These are phyloP conservation scores for Scaptomyza caliginosa DNA, from an alignment of 2,888 invertebrate genomes.

Conservation along the genomic window DNA sequence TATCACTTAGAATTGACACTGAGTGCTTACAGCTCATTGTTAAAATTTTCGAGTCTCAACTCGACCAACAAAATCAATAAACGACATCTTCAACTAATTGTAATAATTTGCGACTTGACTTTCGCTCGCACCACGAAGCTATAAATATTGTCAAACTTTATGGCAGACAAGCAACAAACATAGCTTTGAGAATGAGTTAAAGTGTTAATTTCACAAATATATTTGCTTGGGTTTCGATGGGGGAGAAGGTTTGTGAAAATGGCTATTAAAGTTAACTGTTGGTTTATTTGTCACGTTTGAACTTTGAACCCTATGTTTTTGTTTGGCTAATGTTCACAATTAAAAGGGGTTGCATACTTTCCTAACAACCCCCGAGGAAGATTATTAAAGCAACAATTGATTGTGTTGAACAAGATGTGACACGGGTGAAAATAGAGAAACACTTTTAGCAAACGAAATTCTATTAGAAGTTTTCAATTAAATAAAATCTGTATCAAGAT, in stretches of 20 bases:
- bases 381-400: conserved; percentile 37
- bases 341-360: conserved; percentile 54
- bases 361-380: conserved; percentile 5
- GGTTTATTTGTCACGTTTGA: conserved; percentile 76
- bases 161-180: conserved; percentile 38
- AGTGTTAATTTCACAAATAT: conserved; percentile 76
- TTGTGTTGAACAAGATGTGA: conserved; percentile 51
- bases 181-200: conserved; percentile 32
- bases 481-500: not conserved
- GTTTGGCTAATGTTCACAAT: conserved; percentile 58
- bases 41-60: conserved; percentile 66
- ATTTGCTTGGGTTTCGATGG: conserved; percentile 17
- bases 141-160: conserved; percentile 37
- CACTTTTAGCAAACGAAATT: not conserved
- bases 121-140: conserved; percentile 8
- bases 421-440: conserved; percentile 11
- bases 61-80: conserved; percentile 68
- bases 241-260: conserved; percentile 33
- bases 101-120: conserved; percentile 65
- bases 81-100: conserved; percentile 62
- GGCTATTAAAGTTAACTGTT: conserved; percentile 72
- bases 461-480: not conserved
- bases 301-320: conserved; percentile 68
- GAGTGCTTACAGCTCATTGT: conserved; percentile 24
- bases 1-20: conserved; percentile 33